A percentile compares a stretch with the other conserved stretches of the same genome.
These are phyloP conservation scores for Nephila pilipes DNA, from an alignment of 1,140 invertebrate genomes.

Conservation along the genomic window DNA sequence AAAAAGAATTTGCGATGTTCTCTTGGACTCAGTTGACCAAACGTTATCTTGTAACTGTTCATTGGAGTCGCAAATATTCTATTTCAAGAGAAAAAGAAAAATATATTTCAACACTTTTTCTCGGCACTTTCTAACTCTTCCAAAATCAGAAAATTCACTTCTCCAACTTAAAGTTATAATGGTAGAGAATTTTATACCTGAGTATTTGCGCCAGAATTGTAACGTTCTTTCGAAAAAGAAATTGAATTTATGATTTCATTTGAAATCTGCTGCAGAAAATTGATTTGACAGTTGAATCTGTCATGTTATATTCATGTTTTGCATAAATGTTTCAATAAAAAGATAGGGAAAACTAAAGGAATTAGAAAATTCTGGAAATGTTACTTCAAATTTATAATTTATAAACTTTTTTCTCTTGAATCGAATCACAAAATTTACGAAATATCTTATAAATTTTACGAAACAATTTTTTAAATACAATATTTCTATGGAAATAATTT, in stretches of 20 bases:
- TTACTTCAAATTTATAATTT: too few species aligned
- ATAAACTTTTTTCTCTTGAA: too few species aligned
- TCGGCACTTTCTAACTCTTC: background rate
- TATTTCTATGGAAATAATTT: too few species aligned
- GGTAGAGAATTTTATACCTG: background rate
- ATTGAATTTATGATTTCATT: conserved; percentile 5
- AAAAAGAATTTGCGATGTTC: background rate
- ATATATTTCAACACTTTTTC: background rate
- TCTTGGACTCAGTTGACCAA: conserved; percentile 2
- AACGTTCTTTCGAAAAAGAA: background rate
- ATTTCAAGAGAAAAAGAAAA: background rate
- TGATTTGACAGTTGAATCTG: background rate
- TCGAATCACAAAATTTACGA: too few species aligned
- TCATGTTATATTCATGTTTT: background rate
- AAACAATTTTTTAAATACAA: too few species aligned
- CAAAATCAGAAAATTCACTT: background rate
- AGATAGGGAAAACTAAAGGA: background rate
- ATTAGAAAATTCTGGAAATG: background rate
- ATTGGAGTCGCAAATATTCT: conserved; percentile 2
- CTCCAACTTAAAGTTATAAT: background rate
- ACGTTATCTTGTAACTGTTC: background rate
- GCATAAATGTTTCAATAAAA: background rate
- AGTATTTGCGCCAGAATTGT: background rate
- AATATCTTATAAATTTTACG: too few species aligned
- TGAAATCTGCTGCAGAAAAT: background rate